Evolutionary conservation across 1,140 invertebrate genomes (phyloP), one percentile per base, ranked within the genome.

Genomic region (Archivesica marissinica): DNA sequence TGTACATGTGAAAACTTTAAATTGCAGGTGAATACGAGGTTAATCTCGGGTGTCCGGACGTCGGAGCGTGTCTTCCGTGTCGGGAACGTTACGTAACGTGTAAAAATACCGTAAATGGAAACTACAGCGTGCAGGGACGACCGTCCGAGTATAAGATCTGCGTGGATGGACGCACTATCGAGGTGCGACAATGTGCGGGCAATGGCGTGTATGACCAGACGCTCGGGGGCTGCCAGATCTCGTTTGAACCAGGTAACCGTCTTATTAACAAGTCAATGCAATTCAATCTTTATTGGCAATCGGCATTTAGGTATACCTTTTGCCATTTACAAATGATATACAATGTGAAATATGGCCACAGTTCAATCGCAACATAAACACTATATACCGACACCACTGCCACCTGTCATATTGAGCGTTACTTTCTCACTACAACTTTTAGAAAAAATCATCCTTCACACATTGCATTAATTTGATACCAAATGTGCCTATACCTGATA

Each of bases 131-230:
- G 11, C 39, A 39, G 23, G 82, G 82, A 56, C 28, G 47, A 30
- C 74, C 74, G n/a, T 68, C 75, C 13, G 82, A 77, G 44, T 85
- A 85, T 47, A 85, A 85, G 61, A 66, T 79, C 9, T 82, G 82
- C 50, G 17, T 68, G 9, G 82, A 85, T 38, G 56, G 23, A 28
- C 39, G 82, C 2, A 76, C 61, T 7, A 66, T 85, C 9, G 82
- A 77, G 38, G 74, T 85, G 9, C 39, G 82, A 39, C 66, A 59
- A 28, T 83, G 80, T 56, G 54, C 68, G n/a, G 80, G 80, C 17
- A 72, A 59, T 50, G 80, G 80, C 0, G 30, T 83, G 7, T 83
- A 83, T 47, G 80, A 83, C 35, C 35, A 52, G 23, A 30, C 38
- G 0, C 41, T 52, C 3, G 79, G 79, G 15, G 66, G 64, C n/a